These are phyloP conservation scores for Hippocampus comes DNA, from an alignment of 2,113 vertebrate genomes.

Conservation along the genomic window DNA sequence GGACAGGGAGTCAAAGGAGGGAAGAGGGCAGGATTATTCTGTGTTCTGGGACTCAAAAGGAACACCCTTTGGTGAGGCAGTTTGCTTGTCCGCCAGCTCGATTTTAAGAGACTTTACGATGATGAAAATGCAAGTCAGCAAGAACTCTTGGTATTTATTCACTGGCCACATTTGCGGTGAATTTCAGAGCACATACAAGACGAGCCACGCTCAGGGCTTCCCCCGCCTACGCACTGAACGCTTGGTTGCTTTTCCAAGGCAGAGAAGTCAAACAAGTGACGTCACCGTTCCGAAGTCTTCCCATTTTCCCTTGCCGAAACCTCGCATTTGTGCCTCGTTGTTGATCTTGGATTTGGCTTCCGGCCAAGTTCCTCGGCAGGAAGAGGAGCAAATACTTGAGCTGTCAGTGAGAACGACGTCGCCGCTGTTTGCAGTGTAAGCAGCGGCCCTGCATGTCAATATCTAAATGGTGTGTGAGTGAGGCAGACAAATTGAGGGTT, in stretches of 20 bases:
- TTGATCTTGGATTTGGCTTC: constrained; percentile 15
- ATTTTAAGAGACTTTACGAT: neutral
- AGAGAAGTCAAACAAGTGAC: constrained; percentile 18
- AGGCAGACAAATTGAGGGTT: neutral
- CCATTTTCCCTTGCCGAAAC: neutral
- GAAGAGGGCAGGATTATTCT: neutral
- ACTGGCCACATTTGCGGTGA: constrained; percentile 34
- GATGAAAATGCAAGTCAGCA: constrained; percentile 11
- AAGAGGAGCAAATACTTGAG: neutral
- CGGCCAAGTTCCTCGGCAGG: constrained; percentile 5
- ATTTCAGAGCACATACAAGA: constrained; percentile 24
- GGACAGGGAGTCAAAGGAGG: neutral
- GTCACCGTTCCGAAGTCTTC: constrained; percentile 12
- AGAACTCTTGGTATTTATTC: neutral
- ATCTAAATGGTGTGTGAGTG: neutral
- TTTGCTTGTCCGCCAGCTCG: neutral
- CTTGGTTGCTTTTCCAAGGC: constrained; percentile 43
- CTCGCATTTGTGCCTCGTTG: constrained; percentile 5
- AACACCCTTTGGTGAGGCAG: neutral
- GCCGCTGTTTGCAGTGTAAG: constrained; percentile 5
- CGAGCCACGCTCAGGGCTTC: constrained; percentile 45
- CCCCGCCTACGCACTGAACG: constrained; percentile 55
- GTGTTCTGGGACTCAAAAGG: neutral
- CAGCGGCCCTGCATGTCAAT: neutral
- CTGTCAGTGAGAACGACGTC: neutral